A percentile compares a stretch with the other conserved stretches of the same genome.
Conservation (phyloP, 2,888 invertebrate genomes). For the Craniophora ligustri region DNA sequence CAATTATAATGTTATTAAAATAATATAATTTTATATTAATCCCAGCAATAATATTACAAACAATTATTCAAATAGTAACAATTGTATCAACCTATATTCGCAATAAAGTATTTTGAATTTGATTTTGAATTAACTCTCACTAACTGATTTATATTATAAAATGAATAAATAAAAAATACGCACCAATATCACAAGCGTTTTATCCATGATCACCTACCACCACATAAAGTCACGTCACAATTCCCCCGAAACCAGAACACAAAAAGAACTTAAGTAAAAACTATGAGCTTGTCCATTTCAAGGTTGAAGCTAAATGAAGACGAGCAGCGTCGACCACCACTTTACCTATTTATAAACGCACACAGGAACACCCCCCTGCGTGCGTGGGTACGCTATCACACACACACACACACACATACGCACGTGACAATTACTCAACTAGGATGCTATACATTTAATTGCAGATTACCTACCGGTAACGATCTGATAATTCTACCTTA, state of each 20-base stretch:
- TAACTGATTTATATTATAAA: too few species aligned
- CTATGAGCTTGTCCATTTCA: slow-evolving; percentile 77
- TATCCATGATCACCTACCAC: slow-evolving; percentile 71
- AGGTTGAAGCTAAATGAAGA: slow-evolving; percentile 81
- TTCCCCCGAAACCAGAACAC: slow-evolving; percentile 47
- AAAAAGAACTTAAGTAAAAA: slow-evolving; percentile 50
- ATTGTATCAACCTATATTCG: too few species aligned
- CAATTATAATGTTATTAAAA: background rate
- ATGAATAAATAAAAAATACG: slow-evolving; percentile 40
- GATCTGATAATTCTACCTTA: slow-evolving; percentile 50
- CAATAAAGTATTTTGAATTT: too few species aligned
- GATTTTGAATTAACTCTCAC: too few species aligned
- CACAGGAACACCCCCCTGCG: slow-evolving; percentile 66
- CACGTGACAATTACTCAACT: slow-evolving; percentile 37
- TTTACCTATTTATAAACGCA: slow-evolving; percentile 84
- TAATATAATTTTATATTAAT: background rate
- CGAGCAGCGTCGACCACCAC: slow-evolving; percentile 71
- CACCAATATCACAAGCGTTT: slow-evolving; percentile 72
- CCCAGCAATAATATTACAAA: too few species aligned
- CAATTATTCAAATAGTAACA: too few species aligned
- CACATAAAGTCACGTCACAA: slow-evolving; percentile 61
- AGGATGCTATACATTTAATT: slow-evolving; percentile 55
- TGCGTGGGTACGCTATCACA: slow-evolving; percentile 43
- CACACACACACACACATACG: slow-evolving; percentile 53
- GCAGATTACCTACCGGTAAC: slow-evolving; percentile 47